Evolutionary conservation across 2,888 invertebrate genomes (phyloP), one percentile per base, ranked within the genome.

Genomic region (Heterodera filipjevi): DNA sequence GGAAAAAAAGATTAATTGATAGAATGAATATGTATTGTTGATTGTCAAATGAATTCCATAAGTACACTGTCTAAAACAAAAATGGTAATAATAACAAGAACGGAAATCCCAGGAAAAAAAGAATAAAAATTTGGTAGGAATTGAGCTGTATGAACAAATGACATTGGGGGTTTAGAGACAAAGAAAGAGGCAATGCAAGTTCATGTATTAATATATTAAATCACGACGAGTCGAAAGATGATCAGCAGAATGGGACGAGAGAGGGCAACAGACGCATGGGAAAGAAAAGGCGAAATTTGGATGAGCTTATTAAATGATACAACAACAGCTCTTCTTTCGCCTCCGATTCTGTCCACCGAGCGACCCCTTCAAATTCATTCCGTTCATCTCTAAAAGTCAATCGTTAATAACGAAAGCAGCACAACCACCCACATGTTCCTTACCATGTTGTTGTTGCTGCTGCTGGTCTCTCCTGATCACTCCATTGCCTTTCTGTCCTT

Each of bases 291-390:
- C 27, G 27, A 59, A 59, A 12, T 59, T 59, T n/a, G 59, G 8
- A n/a, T 59, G 59, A 1, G 44, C 44, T 44, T 53, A 6, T 75
- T n/a, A 75, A 46, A 75, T 32, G n/a, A 75, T 68, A 46, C 66
- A 75, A 19, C 75, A 75, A 66, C 75, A 75, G 19, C 75, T 59
- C 59, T 75, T 66, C 68, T 75, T 75, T 30, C 75, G 75, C 30
- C 75, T 19, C 68, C 75, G 66, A 32, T 75, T 75, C 16, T 49
- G 19, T 22, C 75, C 75, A 64, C 53, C 44, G 22, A 46, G 44
- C 1, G 44, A 22, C 30, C 46, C 32, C 46, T 66, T 46, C 46
- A 66, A 66, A 32, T 53, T 49, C 32, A 35, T 68, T 12, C 68
- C 68, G 35, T 68, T 68, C 27, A 27, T 27, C 22, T 68, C 68